Evolutionary conservation across 2,113 vertebrate genomes (phyloP).

Genomic region (Scytalopus superciliaris): DNA sequence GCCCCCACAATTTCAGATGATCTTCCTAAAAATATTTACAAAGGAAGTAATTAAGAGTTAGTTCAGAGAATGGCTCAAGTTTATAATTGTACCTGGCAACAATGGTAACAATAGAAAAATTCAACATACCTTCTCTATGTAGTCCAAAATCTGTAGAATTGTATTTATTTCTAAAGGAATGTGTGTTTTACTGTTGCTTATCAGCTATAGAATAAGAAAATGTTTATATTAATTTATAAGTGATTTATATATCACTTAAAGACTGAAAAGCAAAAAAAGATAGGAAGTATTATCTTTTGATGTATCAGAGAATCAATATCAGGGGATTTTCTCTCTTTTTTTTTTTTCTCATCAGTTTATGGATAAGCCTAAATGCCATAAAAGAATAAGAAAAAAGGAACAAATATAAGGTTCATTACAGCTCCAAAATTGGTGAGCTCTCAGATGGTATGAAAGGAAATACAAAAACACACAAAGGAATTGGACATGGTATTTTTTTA

Average conservation of each 20-base stretch:
- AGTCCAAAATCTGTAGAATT: neutral
- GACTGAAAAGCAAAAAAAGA: neutral
- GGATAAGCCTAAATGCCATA: neutral
- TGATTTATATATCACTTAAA: neutral
- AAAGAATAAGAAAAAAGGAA: neutral
- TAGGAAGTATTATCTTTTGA: neutral
- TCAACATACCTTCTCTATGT: neutral
- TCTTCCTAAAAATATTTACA: neutral
- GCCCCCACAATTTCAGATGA: neutral
- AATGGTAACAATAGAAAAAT: neutral
- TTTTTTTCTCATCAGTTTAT: neutral
- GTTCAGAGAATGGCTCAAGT: neutral
- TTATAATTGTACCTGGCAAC: neutral
- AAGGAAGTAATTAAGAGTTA: neutral
- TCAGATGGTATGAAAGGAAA: neutral
- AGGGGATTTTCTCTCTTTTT: neutral
- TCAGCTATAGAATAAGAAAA: neutral
- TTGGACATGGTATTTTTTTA: neutral
- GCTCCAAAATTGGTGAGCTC: neutral
- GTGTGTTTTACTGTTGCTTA: neutral
- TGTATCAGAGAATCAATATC: neutral
- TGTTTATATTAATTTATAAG: neutral
- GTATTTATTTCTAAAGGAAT: neutral
- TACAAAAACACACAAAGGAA: neutral
- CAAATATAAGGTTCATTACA: neutral